Percentiles rank a stretch among this genome's conserved stretches.
Evolutionary conservation across 2,888 invertebrate species (phyloP).

Genomic region (Balanococcus diminutus): DNA sequence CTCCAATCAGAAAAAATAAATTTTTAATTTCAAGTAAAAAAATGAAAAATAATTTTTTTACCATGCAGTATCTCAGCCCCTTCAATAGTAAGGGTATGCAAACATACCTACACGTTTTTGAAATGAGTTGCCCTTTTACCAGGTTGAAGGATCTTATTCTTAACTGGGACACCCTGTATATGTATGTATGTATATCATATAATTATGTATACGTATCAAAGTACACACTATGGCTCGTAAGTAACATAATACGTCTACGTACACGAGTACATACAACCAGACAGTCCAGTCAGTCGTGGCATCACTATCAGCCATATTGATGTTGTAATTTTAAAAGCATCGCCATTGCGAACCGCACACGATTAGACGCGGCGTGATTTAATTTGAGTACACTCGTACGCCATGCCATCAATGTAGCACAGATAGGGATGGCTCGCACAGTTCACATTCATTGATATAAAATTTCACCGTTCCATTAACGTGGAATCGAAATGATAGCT

Average conservation of each 20-base stretch:
- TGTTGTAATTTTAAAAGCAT: not conserved
- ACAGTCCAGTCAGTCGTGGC: not conserved
- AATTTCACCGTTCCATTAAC: constrained; percentile 16
- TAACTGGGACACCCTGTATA: too few relatives aligned
- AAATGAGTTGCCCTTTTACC: too few relatives aligned
- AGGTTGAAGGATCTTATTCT: too few relatives aligned
- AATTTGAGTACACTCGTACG: not conserved
- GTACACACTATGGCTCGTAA: not conserved
- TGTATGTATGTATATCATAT: too few relatives aligned
- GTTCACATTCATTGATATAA: not conserved
- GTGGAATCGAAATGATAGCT: not conserved
- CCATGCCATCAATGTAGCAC: not conserved
- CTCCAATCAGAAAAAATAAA: too few relatives aligned
- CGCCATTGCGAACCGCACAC: not conserved
- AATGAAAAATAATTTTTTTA: too few relatives aligned
- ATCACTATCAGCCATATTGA: not conserved
- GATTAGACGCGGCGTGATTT: not conserved
- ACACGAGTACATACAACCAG: not conserved
- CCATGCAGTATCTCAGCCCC: too few relatives aligned
- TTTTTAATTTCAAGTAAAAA: too few relatives aligned
- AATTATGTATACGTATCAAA: not conserved
- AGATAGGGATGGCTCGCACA: too few relatives aligned
- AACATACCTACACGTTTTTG: too few relatives aligned
- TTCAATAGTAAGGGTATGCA: too few relatives aligned
- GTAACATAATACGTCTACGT: not conserved